These are phyloP conservation scores for Coturnix japonica DNA, from an alignment of 2,113 vertebrate species.

Conservation along the genomic window DNA sequence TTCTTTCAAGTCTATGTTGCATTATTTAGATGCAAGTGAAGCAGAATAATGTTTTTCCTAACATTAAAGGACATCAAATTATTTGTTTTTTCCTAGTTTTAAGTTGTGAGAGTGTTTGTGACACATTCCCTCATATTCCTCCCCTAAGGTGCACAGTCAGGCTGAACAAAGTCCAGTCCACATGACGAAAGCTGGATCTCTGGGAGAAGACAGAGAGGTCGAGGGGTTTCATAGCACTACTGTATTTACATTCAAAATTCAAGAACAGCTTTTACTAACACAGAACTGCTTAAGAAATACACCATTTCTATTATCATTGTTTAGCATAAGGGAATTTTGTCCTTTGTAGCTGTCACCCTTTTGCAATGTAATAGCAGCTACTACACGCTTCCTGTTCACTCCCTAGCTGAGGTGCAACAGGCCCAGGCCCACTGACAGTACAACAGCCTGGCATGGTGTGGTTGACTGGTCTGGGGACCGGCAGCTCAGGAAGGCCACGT, in stretches of 20 bases:
- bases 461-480: fast-evolving
- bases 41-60: background rate
- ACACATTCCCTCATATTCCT: slow-evolving; percentile 20
- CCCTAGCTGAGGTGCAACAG: background rate
- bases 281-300: background rate
- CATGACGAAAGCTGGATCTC: background rate
- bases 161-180: background rate
- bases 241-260: slow-evolving; percentile 36
- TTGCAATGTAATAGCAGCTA: background rate
- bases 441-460: fast-evolving
- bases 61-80: background rate
- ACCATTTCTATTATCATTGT: background rate
- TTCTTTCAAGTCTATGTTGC: background rate
- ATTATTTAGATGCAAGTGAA: background rate
- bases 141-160: slow-evolving; percentile 26
- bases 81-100: background rate
- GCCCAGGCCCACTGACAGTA: background rate
- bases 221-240: background rate
- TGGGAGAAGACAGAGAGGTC: background rate
- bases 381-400: background rate
- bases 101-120: background rate
- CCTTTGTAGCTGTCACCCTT: background rate
- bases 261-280: background rate
- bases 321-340: background rate
- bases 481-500: fast-evolving